phyloP scores from a whole-genome alignment of 2,113 vertebrate genomes.

The Mesitornis unicolor region DNA sequence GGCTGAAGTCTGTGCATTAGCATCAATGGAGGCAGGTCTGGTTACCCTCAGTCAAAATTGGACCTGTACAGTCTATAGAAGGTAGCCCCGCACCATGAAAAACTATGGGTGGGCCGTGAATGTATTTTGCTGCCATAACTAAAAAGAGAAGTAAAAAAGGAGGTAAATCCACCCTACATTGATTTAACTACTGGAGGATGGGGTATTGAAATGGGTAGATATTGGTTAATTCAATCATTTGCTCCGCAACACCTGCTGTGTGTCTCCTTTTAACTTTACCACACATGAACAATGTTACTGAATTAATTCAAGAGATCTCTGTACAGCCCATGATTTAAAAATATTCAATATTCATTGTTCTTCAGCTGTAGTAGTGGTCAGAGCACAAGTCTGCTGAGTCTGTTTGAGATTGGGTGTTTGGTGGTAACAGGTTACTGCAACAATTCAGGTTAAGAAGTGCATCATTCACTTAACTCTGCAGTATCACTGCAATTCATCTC shows the following conservation, averaged over 20 bases:
- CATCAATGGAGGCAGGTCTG: neutral
- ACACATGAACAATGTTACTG: neutral
- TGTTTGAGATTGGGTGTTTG: neutral
- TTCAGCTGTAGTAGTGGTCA: neutral
- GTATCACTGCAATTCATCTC: slow-evolving; percentile 10
- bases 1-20: neutral
- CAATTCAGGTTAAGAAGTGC: neutral
- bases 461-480: neutral
- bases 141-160: neutral
- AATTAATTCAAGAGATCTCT: neutral
- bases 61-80: fast-evolving
- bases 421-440: neutral
- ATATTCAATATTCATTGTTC: neutral
- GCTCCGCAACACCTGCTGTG: neutral
- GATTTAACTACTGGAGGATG: neutral
- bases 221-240: neutral
- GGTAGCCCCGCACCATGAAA: neutral
- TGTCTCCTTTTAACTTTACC: neutral
- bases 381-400: neutral
- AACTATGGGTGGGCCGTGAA: neutral
- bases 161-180: neutral
- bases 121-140: neutral
- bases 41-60: neutral
- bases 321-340: neutral
- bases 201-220: neutral